A percentile compares a stretch with the other conserved stretches of the same genome.
These are phyloP conservation scores for Lithobates pipiens DNA, from an alignment of 2,797 vertebrate species.

Conservation along the genomic window DNA sequence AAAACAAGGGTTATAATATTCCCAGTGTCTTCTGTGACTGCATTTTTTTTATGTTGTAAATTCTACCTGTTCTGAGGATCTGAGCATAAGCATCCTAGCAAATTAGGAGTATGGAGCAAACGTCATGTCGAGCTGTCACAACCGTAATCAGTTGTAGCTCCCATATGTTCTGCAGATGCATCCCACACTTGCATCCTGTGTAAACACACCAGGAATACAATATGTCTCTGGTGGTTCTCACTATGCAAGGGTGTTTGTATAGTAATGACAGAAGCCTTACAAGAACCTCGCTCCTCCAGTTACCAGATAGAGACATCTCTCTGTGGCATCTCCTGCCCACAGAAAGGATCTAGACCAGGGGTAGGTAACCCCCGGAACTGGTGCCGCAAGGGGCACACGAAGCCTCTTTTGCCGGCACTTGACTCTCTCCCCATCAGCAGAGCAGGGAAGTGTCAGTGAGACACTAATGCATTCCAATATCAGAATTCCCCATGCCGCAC, in stretches of 20 bases:
- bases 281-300: not conserved
- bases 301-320: not conserved
- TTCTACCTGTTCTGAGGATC: not conserved
- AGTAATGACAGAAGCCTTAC: not conserved
- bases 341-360: not conserved
- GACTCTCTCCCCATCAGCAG: too few relatives aligned
- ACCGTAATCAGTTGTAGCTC: slow-evolving; percentile 16
- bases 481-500: too few relatives aligned
- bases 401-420: too few relatives aligned
- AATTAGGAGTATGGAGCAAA: slow-evolving; percentile 4
- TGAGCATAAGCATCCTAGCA: not conserved
- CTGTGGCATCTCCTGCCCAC: not conserved
- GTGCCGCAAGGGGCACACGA: too few relatives aligned
- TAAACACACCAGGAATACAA: slow-evolving; percentile 43
- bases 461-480: too few relatives aligned
- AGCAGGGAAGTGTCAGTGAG: too few relatives aligned
- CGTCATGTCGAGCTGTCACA: slow-evolving; percentile 24
- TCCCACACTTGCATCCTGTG: slow-evolving; percentile 12
- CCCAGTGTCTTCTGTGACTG: not conserved
- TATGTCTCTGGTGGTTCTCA: slow-evolving; percentile 25
- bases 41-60: not conserved
- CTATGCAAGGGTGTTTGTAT: not conserved
- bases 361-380: too few relatives aligned
- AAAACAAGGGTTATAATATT: not conserved
- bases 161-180: slow-evolving; percentile 52